phyloP scores from a whole-genome alignment of 1,140 invertebrate species.

The Cotesia vestalis region DNA sequence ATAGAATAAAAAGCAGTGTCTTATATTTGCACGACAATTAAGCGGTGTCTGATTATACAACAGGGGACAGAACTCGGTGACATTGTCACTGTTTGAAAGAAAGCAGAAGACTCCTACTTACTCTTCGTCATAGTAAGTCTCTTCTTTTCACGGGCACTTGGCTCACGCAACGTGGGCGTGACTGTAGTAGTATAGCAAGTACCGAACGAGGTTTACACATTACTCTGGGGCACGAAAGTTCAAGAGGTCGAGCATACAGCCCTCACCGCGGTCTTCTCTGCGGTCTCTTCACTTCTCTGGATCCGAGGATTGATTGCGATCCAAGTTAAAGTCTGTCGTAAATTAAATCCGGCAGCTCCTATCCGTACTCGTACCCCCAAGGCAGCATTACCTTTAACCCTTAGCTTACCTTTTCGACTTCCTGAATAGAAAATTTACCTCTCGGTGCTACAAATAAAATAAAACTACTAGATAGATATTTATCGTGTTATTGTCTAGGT shows the following conservation, averaged over 20 bases:
- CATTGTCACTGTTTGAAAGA: too few relatives aligned
- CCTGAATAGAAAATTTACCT: constrained; percentile 4
- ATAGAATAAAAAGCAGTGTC: too few relatives aligned
- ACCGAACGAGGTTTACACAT: neutral
- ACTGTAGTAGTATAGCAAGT: constrained; percentile 19
- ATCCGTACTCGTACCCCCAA: neutral
- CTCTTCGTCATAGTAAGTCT: constrained; percentile 5
- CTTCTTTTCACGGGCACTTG: constrained; percentile 28
- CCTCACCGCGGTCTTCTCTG: constrained; percentile 3
- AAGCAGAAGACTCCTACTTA: too few relatives aligned
- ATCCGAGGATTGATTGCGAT: constrained; percentile 28
- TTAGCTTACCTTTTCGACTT: neutral
- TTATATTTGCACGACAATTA: too few relatives aligned
- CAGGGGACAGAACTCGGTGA: too few relatives aligned
- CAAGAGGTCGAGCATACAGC: constrained; percentile 7
- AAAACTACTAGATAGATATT: neutral
- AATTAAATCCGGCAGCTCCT: constrained; percentile 11
- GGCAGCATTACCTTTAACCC: constrained; percentile 12
- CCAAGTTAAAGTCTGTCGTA: constrained; percentile 8
- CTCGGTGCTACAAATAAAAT: too few relatives aligned
- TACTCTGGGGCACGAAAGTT: constrained; percentile 17
- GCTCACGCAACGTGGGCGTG: constrained; percentile 26
- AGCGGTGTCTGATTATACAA: too few relatives aligned
- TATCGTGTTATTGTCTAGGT: constrained; percentile 30
- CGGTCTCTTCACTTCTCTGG: too few relatives aligned